These are phyloP conservation scores for Dione juno DNA, from an alignment of 2,888 invertebrate genomes.

Conservation along the genomic window DNA sequence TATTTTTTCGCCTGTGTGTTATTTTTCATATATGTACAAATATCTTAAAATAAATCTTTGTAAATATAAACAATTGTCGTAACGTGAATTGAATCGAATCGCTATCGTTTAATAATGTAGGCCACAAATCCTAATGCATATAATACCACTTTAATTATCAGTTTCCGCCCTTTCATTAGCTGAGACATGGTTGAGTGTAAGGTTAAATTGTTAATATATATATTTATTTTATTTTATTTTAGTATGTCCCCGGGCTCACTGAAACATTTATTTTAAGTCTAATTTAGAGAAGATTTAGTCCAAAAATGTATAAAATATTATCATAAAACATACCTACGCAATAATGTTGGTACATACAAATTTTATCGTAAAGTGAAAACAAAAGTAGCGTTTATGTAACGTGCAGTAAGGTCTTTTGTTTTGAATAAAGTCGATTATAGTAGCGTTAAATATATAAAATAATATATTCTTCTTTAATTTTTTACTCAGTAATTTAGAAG, in stretches of 20 bases:
- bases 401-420: too few species aligned
- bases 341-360: too few species aligned
- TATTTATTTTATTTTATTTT: constrained; percentile 14
- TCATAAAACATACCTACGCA: neutral
- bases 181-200: constrained; percentile 8
- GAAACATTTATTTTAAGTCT: neutral
- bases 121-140: neutral
- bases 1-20: neutral
- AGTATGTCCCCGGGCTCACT: neutral
- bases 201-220: constrained; percentile 8
- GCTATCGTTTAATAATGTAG: constrained; percentile 9
- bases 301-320: neutral
- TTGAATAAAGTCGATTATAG: too few species aligned
- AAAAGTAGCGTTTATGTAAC: too few species aligned
- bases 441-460: too few species aligned
- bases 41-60: constrained; percentile 1
- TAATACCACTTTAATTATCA: constrained; percentile 18
- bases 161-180: constrained; percentile 11
- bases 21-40: too few species aligned
- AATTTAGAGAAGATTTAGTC: neutral
- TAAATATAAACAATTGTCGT: neutral
- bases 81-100: neutral
- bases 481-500: too few species aligned
- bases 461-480: too few species aligned
- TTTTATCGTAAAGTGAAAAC: too few species aligned